Percentiles rank a stretch among this genome's conserved stretches.
These are phyloP conservation scores for Lanistes nyassanus DNA, from an alignment of 1,140 invertebrate genomes.

Conservation along the genomic window DNA sequence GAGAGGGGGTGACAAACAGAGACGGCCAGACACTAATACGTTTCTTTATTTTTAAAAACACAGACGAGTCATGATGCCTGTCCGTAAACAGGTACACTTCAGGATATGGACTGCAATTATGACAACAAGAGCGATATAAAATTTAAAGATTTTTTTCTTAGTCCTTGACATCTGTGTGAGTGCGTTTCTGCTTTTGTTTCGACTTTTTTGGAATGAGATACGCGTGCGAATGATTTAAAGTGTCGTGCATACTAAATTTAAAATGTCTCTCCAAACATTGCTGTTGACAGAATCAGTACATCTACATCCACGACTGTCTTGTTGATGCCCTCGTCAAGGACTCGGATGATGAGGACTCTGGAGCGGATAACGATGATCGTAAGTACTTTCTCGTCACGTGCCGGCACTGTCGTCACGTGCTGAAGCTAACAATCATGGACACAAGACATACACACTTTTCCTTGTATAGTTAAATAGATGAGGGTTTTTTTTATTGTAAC, in stretches of 20 bases:
- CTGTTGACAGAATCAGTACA: slow-evolving; percentile 85
- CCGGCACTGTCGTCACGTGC: neutral
- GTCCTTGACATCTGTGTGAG: too few species aligned
- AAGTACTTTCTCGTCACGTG: neutral
- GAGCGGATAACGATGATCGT: slow-evolving; percentile 36
- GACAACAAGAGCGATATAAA: too few species aligned
- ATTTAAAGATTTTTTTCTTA: too few species aligned
- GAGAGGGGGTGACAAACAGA: too few species aligned
- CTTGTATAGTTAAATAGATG: too few species aligned
- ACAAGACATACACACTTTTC: too few species aligned
- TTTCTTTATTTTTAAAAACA: neutral
- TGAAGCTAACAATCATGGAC: too few species aligned
- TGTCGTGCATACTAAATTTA: neutral
- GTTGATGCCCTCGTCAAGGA: slow-evolving; percentile 82
- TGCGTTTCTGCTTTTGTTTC: neutral
- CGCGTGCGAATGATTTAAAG: neutral
- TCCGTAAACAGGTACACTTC: too few species aligned
- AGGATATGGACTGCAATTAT: too few species aligned
- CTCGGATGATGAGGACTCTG: slow-evolving; percentile 25
- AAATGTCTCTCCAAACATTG: neutral
- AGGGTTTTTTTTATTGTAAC: too few species aligned
- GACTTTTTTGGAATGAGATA: neutral
- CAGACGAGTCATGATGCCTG: too few species aligned
- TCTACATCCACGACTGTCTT: slow-evolving; percentile 93
- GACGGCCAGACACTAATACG: too few species aligned